phyloP scores from a whole-genome alignment of 2,888 invertebrate genomes.

The Argyresthia albistria region DNA sequence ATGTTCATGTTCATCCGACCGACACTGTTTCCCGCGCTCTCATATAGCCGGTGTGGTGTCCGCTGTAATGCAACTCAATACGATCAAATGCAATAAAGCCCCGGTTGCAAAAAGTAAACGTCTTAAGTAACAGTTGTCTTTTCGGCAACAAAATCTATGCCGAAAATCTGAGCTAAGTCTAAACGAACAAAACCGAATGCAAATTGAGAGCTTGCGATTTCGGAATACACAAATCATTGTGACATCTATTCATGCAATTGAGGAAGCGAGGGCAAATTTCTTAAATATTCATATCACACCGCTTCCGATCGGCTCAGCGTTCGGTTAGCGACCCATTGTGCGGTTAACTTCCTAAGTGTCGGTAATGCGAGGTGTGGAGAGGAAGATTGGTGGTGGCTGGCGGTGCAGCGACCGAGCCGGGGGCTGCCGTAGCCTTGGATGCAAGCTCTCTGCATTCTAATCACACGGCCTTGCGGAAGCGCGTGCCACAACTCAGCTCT shows the following conservation, averaged over 20 bases:
- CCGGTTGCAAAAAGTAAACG: neutral
- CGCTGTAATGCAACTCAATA: neutral
- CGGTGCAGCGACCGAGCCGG: conserved; percentile 65
- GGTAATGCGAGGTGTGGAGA: conserved; percentile 34
- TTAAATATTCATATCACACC: conserved; percentile 60
- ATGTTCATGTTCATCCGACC: conserved; percentile 34
- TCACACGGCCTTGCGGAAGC: conserved; percentile 68
- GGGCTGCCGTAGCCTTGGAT: conserved; percentile 56
- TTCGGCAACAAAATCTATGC: too few relatives aligned
- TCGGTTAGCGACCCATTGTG: conserved; percentile 57
- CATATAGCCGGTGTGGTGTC: conserved; percentile 2
- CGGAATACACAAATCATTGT: neutral
- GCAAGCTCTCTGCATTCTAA: conserved; percentile 70
- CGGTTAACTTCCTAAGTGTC: conserved; percentile 47
- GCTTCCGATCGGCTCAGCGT: conserved; percentile 53
- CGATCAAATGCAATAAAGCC: too few relatives aligned
- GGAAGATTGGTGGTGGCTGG: conserved; percentile 41
- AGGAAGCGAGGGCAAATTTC: conserved; percentile 36
- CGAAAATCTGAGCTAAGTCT: neutral
- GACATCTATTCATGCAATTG: conserved; percentile 13
- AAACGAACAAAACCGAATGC: neutral
- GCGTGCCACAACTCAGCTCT: conserved; percentile 56
- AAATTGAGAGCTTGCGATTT: neutral
- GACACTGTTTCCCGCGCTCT: conserved; percentile 25
- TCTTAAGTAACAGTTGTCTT: too few relatives aligned